A percentile compares a stretch with the other conserved stretches of the same genome.
Evolutionary conservation across 2,797 vertebrate genomes (phyloP).

Genomic region (Geotria australis): DNA sequence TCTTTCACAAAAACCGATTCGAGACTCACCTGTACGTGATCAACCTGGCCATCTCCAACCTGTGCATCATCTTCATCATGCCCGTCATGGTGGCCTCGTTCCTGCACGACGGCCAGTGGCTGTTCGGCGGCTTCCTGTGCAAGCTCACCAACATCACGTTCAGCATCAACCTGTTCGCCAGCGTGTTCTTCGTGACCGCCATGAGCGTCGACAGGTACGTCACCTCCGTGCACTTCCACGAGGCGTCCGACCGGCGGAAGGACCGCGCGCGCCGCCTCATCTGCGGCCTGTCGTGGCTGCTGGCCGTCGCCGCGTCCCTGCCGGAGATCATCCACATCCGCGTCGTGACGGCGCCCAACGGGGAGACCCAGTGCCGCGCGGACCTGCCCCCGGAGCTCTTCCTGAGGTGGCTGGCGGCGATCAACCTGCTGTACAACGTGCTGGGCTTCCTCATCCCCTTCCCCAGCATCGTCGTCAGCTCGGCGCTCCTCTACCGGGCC

Average conservation of each 20-base stretch:
- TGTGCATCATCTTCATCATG: conserved; percentile 57
- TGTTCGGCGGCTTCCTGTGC: conserved; percentile 53
- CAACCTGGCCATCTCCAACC: conserved; percentile 53
- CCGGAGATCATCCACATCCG: conserved; percentile 68
- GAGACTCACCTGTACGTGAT: conserved; percentile 75
- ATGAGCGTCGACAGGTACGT: conserved; percentile 89
- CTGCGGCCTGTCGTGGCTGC: conserved; percentile 50
- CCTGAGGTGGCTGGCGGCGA: conserved; percentile 55
- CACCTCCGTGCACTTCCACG: conserved; percentile 16
- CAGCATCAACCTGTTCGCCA: conserved; percentile 69
- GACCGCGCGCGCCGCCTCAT: conserved; percentile 22
- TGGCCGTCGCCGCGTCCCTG: conserved; percentile 43
- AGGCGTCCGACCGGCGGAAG: conserved; percentile 11
- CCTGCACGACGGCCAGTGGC: conserved; percentile 60
- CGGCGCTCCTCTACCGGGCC: conserved; percentile 32
- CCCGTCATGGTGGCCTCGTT: conserved; percentile 70
- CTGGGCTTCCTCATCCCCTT: conserved; percentile 70
- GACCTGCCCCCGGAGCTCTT: conserved; percentile 45
- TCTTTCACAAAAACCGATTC: conserved; percentile 36
- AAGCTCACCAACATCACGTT: conserved; percentile 65
- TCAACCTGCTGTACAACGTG: conserved; percentile 55
- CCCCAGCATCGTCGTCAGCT: conserved; percentile 46
- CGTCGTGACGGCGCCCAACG: conserved; percentile 22
- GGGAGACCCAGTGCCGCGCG: conserved; percentile 35
- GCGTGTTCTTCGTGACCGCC: conserved; percentile 78